Percentiles rank a stretch among this genome's conserved stretches.
These are phyloP conservation scores for Rhinopithecus roxellana DNA, from an alignment of 2,113 vertebrate species.

Conservation along the genomic window DNA sequence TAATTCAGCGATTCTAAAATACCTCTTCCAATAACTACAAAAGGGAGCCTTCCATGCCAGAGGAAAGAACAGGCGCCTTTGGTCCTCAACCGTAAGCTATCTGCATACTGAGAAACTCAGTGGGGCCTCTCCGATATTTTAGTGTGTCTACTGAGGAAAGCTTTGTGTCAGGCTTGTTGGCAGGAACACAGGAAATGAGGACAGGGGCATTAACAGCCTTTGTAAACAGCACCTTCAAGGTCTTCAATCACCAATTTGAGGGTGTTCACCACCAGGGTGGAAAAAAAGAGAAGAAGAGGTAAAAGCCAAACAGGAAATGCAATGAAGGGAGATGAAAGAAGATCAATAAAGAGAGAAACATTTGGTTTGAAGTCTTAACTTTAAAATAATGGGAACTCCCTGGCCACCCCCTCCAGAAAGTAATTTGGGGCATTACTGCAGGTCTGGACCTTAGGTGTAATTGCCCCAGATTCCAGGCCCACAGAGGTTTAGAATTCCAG, in stretches of 20 bases:
- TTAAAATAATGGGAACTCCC: slow-evolving; percentile 66
- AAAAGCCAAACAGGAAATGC: slow-evolving; percentile 79
- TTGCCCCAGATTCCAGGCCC: slow-evolving; percentile 67
- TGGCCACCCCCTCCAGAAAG: slow-evolving; percentile 62
- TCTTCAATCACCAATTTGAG: slow-evolving; percentile 77
- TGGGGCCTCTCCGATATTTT: slow-evolving; percentile 50
- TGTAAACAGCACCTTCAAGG: slow-evolving; percentile 77
- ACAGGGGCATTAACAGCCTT: slow-evolving; percentile 71
- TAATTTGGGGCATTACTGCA: slow-evolving; percentile 68
- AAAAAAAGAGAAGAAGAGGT: slow-evolving; percentile 33
- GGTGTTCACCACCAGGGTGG: slow-evolving; percentile 67
- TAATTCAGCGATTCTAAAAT: neutral
- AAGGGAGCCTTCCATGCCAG: neutral
- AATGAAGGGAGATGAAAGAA: slow-evolving; percentile 78
- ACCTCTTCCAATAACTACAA: neutral
- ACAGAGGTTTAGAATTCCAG: slow-evolving; percentile 67
- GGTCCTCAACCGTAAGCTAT: neutral
- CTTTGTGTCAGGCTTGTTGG: slow-evolving; percentile 67
- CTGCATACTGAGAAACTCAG: slow-evolving; percentile 53
- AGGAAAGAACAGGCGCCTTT: neutral
- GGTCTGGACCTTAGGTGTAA: slow-evolving; percentile 72
- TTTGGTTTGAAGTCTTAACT: slow-evolving; percentile 79
- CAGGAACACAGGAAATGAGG: slow-evolving; percentile 77
- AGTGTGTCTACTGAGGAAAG: slow-evolving; percentile 65
- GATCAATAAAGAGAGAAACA: slow-evolving; percentile 78